Evolutionary conservation across 2,113 vertebrate genomes (phyloP), one percentile per base, ranked within the genome.

Genomic region (Alces alces): DNA sequence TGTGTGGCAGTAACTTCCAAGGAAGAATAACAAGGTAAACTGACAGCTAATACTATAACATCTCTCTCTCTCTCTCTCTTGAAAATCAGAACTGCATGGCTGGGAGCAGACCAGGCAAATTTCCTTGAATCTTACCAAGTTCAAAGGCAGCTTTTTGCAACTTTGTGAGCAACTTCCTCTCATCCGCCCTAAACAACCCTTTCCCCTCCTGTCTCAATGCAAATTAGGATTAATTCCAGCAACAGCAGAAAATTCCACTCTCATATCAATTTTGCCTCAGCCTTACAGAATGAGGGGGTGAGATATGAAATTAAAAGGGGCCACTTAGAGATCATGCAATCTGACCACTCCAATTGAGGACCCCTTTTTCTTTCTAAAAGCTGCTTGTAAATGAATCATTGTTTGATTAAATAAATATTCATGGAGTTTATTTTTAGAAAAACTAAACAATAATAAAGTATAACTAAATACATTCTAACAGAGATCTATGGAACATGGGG

Each of bases 371-470:
- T 93, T 96, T 96, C 89, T 93, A 96, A 98, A 85, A 33, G 95
- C 89, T 25, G 25, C 58, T 82, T 96, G 91, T 91, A 98, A 98
- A 98, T 89, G 96, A 98, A 95, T 86, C 87, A 73, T 58, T 89
- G 82, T 97, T 97, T 98, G 96, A 91, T 90, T 84, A 97, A 61
- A 96, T 90, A 98, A 98, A 98, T 95, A 97, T 91, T 97, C 98
- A 95, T 36, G 60, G 50, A 52, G 6, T 91, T 96, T 97, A 97
- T 90, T 98, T 97, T 95, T 43, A 86, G 96, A 93, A 98, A 96
- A 98, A 61, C 47, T 84, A 94, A 97, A 98, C 43, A 98, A 96
- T 19, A 97, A 98, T 66, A 97, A 97, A 98, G 91, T 47, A 93
- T 76, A 92, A 83, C 79, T 61, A 93, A 98, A 97, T 55, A 86